phyloP scores from a whole-genome alignment of 2,888 invertebrate species.

The Ganaspis brasiliensis region DNA sequence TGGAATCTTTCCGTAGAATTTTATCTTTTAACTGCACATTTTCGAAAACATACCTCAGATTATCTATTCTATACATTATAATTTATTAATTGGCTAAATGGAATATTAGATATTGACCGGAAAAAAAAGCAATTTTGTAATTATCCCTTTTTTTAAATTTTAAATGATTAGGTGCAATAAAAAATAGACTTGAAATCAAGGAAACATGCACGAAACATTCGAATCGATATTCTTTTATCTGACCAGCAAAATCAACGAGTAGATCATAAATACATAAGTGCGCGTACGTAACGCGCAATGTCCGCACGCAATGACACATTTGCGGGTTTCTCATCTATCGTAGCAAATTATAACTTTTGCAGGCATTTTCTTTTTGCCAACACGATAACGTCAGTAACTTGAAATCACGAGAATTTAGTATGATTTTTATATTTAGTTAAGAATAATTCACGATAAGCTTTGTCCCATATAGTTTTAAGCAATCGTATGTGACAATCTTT shows the following conservation, averaged over 20 bases:
- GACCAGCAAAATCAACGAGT: conserved; percentile 39
- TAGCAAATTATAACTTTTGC: conserved; percentile 30
- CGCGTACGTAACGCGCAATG: conserved; percentile 18
- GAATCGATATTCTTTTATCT: conserved; percentile 47
- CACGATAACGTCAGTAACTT: conserved; percentile 28
- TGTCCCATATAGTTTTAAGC: not conserved
- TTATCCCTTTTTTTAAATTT: not conserved
- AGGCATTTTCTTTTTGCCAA: not conserved
- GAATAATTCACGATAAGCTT: not conserved
- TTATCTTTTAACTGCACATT: too few species aligned
- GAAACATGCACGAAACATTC: conserved; percentile 30
- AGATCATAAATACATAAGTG: conserved; percentile 56
- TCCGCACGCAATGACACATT: conserved; percentile 47
- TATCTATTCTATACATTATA: too few species aligned
- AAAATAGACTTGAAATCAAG: not conserved
- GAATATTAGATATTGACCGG: too few species aligned
- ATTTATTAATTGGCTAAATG: too few species aligned
- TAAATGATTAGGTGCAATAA: not conserved
- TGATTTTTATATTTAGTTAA: conserved; percentile 16
- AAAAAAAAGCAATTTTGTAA: too few species aligned
- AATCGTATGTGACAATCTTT: not conserved
- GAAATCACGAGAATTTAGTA: conserved; percentile 1
- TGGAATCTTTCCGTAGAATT: too few species aligned
- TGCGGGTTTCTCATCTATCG: not conserved
- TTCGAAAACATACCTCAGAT: too few species aligned